Evolutionary conservation across 2,797 vertebrate species (phyloP).

Genomic region (Dermochelys coriacea): DNA sequence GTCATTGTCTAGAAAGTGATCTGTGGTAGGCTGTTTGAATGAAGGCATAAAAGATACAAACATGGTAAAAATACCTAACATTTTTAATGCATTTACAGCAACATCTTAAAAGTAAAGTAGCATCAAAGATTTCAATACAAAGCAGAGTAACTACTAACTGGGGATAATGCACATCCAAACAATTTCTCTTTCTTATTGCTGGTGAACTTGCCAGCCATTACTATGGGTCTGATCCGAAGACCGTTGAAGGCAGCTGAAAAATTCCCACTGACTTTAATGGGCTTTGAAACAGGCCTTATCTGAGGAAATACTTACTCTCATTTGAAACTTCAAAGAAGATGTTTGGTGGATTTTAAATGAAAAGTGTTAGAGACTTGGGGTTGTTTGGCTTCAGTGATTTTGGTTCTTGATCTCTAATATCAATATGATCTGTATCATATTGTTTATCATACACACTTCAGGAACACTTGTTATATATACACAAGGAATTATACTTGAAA

Average conservation of each 20-base stretch:
- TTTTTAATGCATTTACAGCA: neutral
- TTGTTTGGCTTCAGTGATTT: neutral
- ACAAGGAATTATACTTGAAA: neutral
- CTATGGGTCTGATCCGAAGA: neutral
- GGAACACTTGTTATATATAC: neutral
- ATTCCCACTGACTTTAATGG: neutral
- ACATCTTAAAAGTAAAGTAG: neutral
- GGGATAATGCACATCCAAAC: neutral
- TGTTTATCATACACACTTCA: neutral
- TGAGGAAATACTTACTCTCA: neutral
- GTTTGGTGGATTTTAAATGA: neutral
- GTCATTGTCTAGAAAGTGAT: neutral
- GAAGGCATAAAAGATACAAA: neutral
- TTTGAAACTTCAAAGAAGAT: neutral
- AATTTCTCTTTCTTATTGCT: neutral
- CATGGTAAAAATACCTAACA: neutral
- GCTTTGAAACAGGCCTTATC: neutral
- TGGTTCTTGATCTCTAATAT: neutral
- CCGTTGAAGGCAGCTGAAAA: neutral
- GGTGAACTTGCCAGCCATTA: neutral
- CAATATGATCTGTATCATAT: neutral
- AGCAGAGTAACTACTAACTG: neutral
- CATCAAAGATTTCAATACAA: neutral
- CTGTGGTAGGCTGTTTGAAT: neutral
- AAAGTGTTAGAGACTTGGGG: neutral